Percentiles rank a stretch among this genome's conserved stretches.
phyloP scores from a whole-genome alignment of 2,888 invertebrate genomes.

The Clistopyga incitator region DNA sequence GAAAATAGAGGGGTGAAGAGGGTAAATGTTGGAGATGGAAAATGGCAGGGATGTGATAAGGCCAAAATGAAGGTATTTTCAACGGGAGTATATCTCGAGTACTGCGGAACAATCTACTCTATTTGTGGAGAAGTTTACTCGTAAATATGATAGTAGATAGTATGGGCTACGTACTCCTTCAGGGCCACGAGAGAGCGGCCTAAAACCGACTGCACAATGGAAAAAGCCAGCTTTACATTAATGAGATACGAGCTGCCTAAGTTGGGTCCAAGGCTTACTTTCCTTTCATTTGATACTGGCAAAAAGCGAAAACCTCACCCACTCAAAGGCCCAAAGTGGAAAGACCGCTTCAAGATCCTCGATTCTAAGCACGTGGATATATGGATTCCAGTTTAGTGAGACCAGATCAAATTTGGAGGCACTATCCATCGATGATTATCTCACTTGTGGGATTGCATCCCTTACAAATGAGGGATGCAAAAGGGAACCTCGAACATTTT shows the following conservation, averaged over 20 bases:
- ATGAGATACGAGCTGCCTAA: conserved; percentile 4
- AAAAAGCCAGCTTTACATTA: conserved; percentile 1
- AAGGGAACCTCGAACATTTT: no score
- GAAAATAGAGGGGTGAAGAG: conserved; percentile 1
- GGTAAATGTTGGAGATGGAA: conserved; percentile 2
- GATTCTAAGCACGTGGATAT: background rate
- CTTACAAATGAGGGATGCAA: no score
- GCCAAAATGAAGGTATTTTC: conserved; percentile 3
- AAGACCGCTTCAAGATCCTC: background rate
- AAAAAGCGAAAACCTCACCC: background rate
- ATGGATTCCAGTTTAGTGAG: background rate
- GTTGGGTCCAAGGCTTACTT: background rate
- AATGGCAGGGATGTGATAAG: conserved; percentile 11
- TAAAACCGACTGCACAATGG: conserved; percentile 10
- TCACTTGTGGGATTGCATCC: no score
- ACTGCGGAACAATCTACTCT: conserved; percentile 15
- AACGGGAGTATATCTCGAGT: conserved; percentile 9
- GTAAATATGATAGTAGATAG: conserved; percentile 24
- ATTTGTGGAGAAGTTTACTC: conserved; percentile 6
- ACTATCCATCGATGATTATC: no score
- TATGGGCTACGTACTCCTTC: background rate
- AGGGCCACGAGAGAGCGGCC: conserved; percentile 3
- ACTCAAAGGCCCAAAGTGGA: background rate
- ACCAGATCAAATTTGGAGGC: background rate
- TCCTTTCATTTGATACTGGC: background rate